Conservation (phyloP, 2,888 invertebrate genomes). For the Caenorhabditis sinica region DNA sequence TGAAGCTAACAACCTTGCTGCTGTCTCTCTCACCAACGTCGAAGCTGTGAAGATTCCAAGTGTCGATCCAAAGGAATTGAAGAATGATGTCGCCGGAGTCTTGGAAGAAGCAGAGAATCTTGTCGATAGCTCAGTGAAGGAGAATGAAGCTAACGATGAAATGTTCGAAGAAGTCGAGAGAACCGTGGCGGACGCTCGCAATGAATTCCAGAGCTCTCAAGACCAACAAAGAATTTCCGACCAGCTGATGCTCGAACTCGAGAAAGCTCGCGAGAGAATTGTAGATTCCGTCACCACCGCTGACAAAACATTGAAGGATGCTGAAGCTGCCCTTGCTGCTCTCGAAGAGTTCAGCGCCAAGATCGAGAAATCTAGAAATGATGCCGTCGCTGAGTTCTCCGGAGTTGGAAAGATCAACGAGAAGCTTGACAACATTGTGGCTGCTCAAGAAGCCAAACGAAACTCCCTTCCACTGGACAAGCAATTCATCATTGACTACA, state of each 20-base stretch:
- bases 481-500: slow-evolving; percentile 13
- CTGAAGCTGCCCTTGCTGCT: slow-evolving; percentile 90
- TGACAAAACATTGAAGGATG: slow-evolving; percentile 90
- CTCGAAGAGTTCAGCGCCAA: slow-evolving; percentile 91
- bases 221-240: slow-evolving; percentile 89
- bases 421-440: slow-evolving; percentile 88
- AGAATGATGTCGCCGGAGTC: slow-evolving; percentile 86
- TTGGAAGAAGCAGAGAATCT: slow-evolving; percentile 85
- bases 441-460: slow-evolving; percentile 30
- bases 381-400: slow-evolving; percentile 90
- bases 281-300: slow-evolving; percentile 91
- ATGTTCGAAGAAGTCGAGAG: slow-evolving; percentile 86
- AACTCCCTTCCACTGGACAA: slow-evolving; percentile 41
- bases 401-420: slow-evolving; percentile 89
- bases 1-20: slow-evolving; percentile 90
- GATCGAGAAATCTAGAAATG: slow-evolving; percentile 91
- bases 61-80: slow-evolving; percentile 87
- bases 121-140: slow-evolving; percentile 87
- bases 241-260: slow-evolving; percentile 90
- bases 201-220: slow-evolving; percentile 86
- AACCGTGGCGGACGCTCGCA: slow-evolving; percentile 86
- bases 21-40: slow-evolving; percentile 90
- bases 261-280: slow-evolving; percentile 88
- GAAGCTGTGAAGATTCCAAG: slow-evolving; percentile 90
- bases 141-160: slow-evolving; percentile 87